Base-by-base conservation (phyloP, 2,113 vertebrate genomes). In the Indicator maculatus region DNA sequence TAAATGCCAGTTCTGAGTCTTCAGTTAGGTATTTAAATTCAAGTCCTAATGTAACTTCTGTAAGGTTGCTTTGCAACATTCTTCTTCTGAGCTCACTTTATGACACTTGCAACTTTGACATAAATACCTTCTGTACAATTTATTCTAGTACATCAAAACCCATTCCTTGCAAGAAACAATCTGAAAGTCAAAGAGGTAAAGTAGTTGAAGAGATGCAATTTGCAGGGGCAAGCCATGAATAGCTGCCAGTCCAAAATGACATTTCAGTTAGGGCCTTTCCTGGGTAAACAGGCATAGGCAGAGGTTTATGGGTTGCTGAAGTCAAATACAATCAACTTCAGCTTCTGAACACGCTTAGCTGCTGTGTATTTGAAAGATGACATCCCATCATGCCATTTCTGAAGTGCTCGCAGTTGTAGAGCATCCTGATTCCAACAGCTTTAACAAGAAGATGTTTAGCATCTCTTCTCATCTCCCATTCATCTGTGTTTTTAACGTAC, bases 401-500 rank as follows among this genome's bases (percentile, higher is more conserved):
- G 87, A 73, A 93, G 77, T 23, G 73, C 77, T 89, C 75, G 74
- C 53, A 87, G 36, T 84, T 50, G 70, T 15, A 89, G 65, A 88
- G 64, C 80, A 92, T 70, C 88, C 87, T 86, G 78, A n/a, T 63
- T 64, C 64, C 61, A 45, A 70, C 73, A 77, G 69, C 52, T 27
- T 2, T 6, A 55, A 36, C 44, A 80, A 85, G 89, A 85, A 93
- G 90, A 41, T 38, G 53, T 36, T 67, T 13, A 10, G 71, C 53
- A 45, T 84, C 83, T 59, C 70, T 75, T 80, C 86, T 90, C 66
- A 45, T 71, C 79, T 77, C 86, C 33, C 60, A 36, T 80, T 95
- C 81, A 80, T 81, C 81, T 56, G 76, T 26, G 21, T 13, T 87
- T 93, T 92, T 75, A 82, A 93, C 53, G 63, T 5, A 92, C 78